Evolutionary conservation across 2,797 vertebrate species (phyloP), one percentile per base, ranked within the genome.

Genomic region (Simalia tracyae): DNA sequence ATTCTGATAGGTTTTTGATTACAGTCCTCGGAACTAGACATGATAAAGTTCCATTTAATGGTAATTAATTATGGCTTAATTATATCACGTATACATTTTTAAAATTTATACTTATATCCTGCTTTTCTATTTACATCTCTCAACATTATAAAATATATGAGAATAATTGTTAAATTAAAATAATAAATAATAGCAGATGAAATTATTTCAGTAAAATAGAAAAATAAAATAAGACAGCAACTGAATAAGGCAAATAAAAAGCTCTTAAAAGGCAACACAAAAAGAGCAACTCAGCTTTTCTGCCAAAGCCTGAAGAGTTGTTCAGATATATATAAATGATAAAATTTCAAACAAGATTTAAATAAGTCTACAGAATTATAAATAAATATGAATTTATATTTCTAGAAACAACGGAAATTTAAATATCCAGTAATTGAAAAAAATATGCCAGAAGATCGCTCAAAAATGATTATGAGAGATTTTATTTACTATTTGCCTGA

Each of bases 381-480:
- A 57, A 59, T 89, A 42, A 84, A 26, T 94, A 31, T 60, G 28
- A 91, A 14, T 95, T 42, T 92, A 91, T 90, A 84, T 96, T 76
- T 97, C 1, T 96, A 98, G 97, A 98, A 97, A 95, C 95, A 96
- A 12, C 98, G 97, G 97, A 98, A 97, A 97, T 93, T 94, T 14
- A 98, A 98, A 68, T 90, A 93, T 61, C 95, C 94, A 7, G 0
- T 94, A 87, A 98, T 96, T 72, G 98, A 98, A 96, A 98, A 95
- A 60, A 95, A 92, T 81, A 91, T 85, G 63, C 97, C 95, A 81
- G 97, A 97, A 93, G 99, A 99, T 97, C 98, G 98, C 91, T 97
- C 98, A 94, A 99, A 99, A 98, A 99, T 99, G 99, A 99, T 98
- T 46, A 99, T 99, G 99, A 98, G 98, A 95, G 99, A 99, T 93